Evolutionary conservation across 2,113 vertebrate genomes (phyloP), one percentile per base, ranked within the genome.

Genomic region (Oophaga pumilio): DNA sequence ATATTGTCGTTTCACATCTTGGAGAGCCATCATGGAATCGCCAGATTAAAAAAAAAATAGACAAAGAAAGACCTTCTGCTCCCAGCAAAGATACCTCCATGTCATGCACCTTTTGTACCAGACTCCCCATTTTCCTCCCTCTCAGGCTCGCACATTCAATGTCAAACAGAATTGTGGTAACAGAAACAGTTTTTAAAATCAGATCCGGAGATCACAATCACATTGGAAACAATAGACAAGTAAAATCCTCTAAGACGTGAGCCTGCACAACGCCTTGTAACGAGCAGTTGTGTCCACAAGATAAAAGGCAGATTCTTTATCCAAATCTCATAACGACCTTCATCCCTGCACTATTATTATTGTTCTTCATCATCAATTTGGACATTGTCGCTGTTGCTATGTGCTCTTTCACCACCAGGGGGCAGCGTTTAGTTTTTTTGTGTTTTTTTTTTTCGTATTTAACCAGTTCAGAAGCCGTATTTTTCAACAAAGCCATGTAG

Each of bases 171-270:
- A 76, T 64, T 68, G 79, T 56, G 57, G 12, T 9, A 83, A 88
- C 56, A 26, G 33, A 83, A 43, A 88, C 85, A 73, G 53, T 43
- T 73, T 43, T 78, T 43, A 43, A 86, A 66, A 78, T 82, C 82
- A 60, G 57, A 64, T 88, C 43, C 74, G 3, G 56, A 88, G 28
- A 59, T 88, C 86, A 88, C 86, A 82, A 88, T 83, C 86, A 88
- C 86, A 82, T 74, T 76, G 12, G 69, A 66, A 88, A 88, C 76
- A 88, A 88, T 77, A 87, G 69, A 83, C 86, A 62, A 69, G 66
- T 76, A 66, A 71, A 43, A 77, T 80, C 73, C 56, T 87, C 64
- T 87, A 86, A 81, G 76, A 81, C 85, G 73, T 49, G 11, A 81
- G 18, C 24, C 76, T 83, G 80, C 86, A 83, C 80, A 76, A 22